These are phyloP conservation scores for Macroglossus sobrinus DNA, from an alignment of 2,113 vertebrate species.

Conservation along the genomic window DNA sequence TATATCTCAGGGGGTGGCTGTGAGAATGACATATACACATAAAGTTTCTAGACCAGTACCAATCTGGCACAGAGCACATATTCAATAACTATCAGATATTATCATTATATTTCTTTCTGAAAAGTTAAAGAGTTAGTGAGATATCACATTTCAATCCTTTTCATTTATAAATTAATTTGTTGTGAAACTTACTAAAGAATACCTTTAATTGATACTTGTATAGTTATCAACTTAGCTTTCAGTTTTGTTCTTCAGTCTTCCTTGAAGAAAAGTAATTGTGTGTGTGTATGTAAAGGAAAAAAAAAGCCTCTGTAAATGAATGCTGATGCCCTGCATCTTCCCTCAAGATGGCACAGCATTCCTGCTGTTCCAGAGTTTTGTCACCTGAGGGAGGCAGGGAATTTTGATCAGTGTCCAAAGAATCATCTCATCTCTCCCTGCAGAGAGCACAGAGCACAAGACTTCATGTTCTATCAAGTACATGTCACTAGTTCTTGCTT, in stretches of 20 bases:
- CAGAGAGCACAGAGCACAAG: background rate
- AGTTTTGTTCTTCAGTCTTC: constrained; percentile 1
- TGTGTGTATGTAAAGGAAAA: background rate
- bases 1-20: background rate
- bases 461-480: background rate
- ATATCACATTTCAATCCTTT: background rate
- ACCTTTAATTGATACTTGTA: background rate
- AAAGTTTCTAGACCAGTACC: background rate
- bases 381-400: background rate
- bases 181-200: background rate
- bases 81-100: background rate
- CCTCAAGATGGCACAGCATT: constrained; percentile 59
- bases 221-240: background rate
- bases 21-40: background rate
- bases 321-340: accelerated
- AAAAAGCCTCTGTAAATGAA: background rate
- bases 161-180: background rate
- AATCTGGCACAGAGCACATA: background rate
- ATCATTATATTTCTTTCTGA: background rate
- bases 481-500: background rate
- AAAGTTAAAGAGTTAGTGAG: background rate
- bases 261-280: background rate
- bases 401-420: background rate
- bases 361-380: background rate
- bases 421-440: background rate